Percentiles rank a stretch among this genome's conserved stretches.
Evolutionary conservation across 2,797 vertebrate species (phyloP).

Genomic region (Mionectes olivaceus): DNA sequence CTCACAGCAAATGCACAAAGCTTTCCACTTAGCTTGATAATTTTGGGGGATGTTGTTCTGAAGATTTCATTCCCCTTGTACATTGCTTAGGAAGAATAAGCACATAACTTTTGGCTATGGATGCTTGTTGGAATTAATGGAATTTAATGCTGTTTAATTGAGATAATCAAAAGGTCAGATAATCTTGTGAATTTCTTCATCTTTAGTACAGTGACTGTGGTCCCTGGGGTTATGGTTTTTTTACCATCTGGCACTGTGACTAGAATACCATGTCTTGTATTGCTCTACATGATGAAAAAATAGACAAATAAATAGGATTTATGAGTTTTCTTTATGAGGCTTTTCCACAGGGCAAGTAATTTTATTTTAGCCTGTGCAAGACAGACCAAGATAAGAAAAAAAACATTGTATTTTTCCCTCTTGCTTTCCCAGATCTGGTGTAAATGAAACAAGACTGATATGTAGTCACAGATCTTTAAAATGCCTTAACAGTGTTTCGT

Average conservation of each 20-base stretch:
- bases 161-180: not conserved
- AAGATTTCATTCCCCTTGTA: not conserved
- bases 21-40: not conserved
- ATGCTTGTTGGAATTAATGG: not conserved
- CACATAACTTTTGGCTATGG: not conserved
- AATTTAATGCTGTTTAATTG: not conserved
- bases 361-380: constrained; percentile 36
- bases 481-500: not conserved
- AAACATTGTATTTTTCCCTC: not conserved
- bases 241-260: constrained; percentile 15
- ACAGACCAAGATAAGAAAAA: not conserved
- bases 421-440: not conserved
- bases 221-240: not conserved
- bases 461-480: not conserved
- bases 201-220: not conserved
- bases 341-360: constrained; percentile 47
- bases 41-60: not conserved
- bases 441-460: not conserved
- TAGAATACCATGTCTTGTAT: not conserved
- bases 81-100: not conserved
- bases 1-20: not conserved
- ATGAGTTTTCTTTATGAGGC: constrained; percentile 20
- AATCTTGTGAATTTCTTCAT: not conserved
- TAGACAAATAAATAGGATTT: constrained; percentile 60
- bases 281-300: constrained; percentile 46